Evolutionary conservation across 2,113 vertebrate species (phyloP).

Genomic region (Octodon degus): DNA sequence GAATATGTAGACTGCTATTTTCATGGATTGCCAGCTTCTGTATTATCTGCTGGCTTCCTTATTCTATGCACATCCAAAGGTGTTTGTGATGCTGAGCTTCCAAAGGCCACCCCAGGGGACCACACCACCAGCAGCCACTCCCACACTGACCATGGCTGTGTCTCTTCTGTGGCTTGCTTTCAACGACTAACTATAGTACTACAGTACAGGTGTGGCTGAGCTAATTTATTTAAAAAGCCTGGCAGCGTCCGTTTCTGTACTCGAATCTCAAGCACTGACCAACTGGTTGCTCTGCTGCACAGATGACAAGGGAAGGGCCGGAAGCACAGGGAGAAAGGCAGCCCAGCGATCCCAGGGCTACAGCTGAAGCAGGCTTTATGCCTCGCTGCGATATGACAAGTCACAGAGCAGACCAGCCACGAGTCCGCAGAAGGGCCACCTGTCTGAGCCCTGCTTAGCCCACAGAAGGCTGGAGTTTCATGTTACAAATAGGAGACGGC

Average conservation of each 20-base stretch:
- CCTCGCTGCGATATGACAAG: no score
- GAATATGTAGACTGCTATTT: not conserved
- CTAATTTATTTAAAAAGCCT: not conserved
- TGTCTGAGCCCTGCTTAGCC: not conserved
- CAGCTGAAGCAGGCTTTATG: not conserved
- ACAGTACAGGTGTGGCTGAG: not conserved
- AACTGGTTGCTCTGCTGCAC: not conserved
- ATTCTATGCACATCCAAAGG: rapidly evolving
- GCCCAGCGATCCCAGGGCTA: not conserved
- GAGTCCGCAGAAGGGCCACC: not conserved
- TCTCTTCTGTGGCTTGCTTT: not conserved
- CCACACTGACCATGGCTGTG: not conserved
- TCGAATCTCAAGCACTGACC: not conserved
- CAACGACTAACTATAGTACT: not conserved
- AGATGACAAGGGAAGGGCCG: not conserved
- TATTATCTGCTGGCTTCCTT: not conserved
- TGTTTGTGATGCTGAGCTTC: not conserved
- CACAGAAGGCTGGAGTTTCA: not conserved
- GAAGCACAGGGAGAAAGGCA: not conserved
- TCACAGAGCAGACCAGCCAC: not conserved
- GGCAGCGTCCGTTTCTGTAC: not conserved
- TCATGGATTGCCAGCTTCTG: not conserved
- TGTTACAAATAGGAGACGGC: not conserved
- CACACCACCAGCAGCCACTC: not conserved
- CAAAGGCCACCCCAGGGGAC: no score